Evolutionary conservation across 2,888 invertebrate genomes (phyloP), one percentile per base, ranked within the genome.

Genomic region (Acanthopleura granulata): DNA sequence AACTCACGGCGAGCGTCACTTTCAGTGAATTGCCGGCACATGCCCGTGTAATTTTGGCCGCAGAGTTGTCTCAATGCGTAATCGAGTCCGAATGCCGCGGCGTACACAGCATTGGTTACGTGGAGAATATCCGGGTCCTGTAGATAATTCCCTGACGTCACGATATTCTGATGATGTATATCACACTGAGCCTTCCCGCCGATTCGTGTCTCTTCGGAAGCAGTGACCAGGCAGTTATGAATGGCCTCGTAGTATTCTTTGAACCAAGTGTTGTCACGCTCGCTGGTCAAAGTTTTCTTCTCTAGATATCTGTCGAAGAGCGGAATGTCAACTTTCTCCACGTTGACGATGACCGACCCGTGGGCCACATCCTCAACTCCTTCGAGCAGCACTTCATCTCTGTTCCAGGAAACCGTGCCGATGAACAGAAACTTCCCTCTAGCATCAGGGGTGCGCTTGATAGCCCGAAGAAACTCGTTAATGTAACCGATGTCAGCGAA

Each of bases 201-300:
- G 22, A 14, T 22, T 14, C 50, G 29, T 11, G 30, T 70, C 11
- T 74, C 72, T 57, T 83, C 77, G 11, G 81, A 78, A 1, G 80
- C 79, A 3, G 85, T 82, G 27, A 86, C 78, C 72, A 87, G 87
- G 79, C 91, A 91, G 70, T 90, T 84, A 75, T 87, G 88, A 27
- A 89, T 85, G 49, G 88, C 82, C 79, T 90, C 87, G 86, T 90
- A 91, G 80, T 89, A 91, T 74, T 91, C 90, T 3, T 84, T 81
- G 81, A 91, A 91, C 91, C 91, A 91, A 0, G 91, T 91, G 79
- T 91, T 91, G 70, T 88, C 84, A 71, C 88, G 84, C 1, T 84
- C 83, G 61, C 90, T 82, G 75, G 82, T 86, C n/a, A 82, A 80
- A 25, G 85, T 83, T 75, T 86, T 87, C 15, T 78, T 77, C 30